Percentiles rank a stretch among this genome's conserved stretches.
Conservation (phyloP, 2,797 vertebrate genomes). For the Karalla daura region DNA sequence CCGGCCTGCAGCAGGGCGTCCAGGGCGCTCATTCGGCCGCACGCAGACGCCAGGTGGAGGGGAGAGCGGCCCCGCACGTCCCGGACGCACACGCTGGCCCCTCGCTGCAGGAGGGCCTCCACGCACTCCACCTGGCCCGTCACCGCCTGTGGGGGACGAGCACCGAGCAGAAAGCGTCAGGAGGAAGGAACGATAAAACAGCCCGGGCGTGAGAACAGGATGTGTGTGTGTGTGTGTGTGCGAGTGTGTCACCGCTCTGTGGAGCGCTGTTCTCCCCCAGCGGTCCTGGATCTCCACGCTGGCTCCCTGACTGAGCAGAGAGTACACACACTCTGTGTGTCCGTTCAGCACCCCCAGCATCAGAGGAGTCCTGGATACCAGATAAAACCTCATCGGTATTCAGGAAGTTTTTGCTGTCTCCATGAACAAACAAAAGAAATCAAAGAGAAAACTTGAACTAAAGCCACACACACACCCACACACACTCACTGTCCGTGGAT, state of each 20-base stretch:
- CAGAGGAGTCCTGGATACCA: conserved; percentile 88
- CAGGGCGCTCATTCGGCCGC: conserved; percentile 90
- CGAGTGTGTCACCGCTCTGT: conserved; percentile 88
- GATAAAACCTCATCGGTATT: too few relatives aligned
- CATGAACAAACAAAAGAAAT: conserved; percentile 12
- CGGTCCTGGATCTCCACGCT: conserved; percentile 93
- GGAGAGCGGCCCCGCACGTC: conserved; percentile 91
- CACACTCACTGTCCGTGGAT: conserved; percentile 93
- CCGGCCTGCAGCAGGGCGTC: conserved; percentile 89
- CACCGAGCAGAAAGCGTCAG: background rate
- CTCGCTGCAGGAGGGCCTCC: conserved; percentile 91
- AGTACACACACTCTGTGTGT: conserved; percentile 94
- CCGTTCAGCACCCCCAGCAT: conserved; percentile 96
- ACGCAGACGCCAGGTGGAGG: conserved; percentile 93
- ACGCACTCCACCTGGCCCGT: conserved; percentile 95
- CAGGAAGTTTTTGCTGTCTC: background rate
- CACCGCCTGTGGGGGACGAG: conserved; percentile 84
- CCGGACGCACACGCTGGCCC: conserved; percentile 86
- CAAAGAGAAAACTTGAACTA: too few relatives aligned
- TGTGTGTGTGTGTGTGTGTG: background rate
- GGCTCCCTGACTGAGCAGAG: conserved; percentile 93
- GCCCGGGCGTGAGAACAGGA: background rate
- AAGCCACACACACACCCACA: conserved; percentile 2
- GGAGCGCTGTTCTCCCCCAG: conserved; percentile 94
- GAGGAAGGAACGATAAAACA: background rate